phyloP scores from a whole-genome alignment of 2,888 invertebrate genomes.

The Coremacera marginata region DNA sequence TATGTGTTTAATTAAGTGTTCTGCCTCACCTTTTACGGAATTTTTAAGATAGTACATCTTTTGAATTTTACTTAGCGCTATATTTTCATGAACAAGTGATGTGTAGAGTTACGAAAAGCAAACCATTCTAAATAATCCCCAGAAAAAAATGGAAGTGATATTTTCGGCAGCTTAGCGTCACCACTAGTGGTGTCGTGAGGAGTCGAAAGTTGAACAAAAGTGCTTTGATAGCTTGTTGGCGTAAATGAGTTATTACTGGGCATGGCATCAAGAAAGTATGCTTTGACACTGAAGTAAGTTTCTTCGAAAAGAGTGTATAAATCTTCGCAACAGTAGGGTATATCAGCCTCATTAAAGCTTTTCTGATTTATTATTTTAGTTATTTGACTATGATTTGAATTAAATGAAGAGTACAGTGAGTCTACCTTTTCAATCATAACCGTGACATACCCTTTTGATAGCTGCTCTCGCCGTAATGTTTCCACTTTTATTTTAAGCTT shows the following conservation, averaged over 20 bases:
- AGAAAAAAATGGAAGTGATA: neutral
- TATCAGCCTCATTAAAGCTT: neutral
- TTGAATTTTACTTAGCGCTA: neutral
- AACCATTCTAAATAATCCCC: neutral
- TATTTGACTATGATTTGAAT: no score
- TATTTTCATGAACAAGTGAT: neutral
- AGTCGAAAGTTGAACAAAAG: neutral
- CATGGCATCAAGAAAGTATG: neutral
- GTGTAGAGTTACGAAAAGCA: neutral
- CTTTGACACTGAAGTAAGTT: neutral
- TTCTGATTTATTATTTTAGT: neutral
- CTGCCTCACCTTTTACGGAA: neutral
- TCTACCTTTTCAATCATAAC: neutral
- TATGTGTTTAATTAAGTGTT: neutral
- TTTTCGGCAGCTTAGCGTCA: neutral
- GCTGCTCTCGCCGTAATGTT: neutral
- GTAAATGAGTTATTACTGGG: neutral
- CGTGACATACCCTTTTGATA: neutral
- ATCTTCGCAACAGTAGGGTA: neutral
- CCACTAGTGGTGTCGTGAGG: neutral
- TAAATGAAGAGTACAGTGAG: neutral
- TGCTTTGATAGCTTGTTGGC: neutral
- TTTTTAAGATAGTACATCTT: neutral
- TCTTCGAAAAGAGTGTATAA: neutral
- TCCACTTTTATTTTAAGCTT: no score